Evolutionary conservation across 2,888 invertebrate species (phyloP), one percentile per base, ranked within the genome.

Genomic region (Apodemia zela): DNA sequence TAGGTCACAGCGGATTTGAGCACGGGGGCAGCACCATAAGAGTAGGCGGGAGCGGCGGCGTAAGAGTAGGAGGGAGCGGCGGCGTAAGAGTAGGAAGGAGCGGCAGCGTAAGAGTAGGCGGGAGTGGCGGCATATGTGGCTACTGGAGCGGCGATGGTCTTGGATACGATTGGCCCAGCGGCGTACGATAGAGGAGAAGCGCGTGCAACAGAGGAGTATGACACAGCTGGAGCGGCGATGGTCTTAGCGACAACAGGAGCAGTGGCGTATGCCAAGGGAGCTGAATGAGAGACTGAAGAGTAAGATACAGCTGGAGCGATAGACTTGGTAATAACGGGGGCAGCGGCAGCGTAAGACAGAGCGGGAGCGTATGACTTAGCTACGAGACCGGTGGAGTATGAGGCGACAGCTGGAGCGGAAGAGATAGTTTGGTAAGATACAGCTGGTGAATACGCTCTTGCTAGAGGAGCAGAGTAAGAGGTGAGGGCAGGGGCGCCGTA

Each of bases 1-100:
- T 94, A 94, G 69, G 87, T 85, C 67, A 93, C 92, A 72, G 93
- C 93, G 60, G 94, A 93, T 21, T 72, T 72, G 42, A 93, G 93
- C 67, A 86, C 42, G 15, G 42, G 86, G 60, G 92, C 87, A 77
- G 69, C 84, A 84, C 67, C 83, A 25, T 38, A 25, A 15, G 62
- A 75, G 73, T 65, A 62, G 57, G n/a, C 42, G 15, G 42, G 86
- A 60, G 92, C 87, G 77, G 69, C 84, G 83, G 67, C 83, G 42
- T 38, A 25, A 15, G 62, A 75, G 73, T 65, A 62, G 57, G 62
- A 38, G 18, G 63, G 47, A 38, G 60, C 17, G 61, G 87, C 49
- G 10, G 49, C 18, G 17, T 45, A 49, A 1, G 60, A 15, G 49
- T 35, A 35, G 35, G 35, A 33, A 7, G 49, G 49, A 10, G 49